Base-by-base conservation (phyloP, 2,113 vertebrate genomes). In the Zosterops pallidus region DNA sequence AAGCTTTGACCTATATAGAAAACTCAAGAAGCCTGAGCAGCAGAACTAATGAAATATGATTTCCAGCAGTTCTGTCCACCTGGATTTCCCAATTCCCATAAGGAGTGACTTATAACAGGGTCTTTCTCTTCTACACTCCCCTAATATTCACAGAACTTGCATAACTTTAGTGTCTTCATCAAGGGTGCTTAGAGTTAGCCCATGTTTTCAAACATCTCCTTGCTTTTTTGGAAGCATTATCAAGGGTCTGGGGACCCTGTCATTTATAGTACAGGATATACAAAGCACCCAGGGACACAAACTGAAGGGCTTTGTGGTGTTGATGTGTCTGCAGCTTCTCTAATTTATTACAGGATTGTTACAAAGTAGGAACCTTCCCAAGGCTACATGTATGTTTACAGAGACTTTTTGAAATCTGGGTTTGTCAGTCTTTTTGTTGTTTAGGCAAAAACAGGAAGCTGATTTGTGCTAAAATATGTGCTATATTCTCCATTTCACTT, bases 1-100 rank as follows among this genome's bases (percentile, higher is more conserved):
- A 62, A 88, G 68, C 80, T 95, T 80, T 97, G 94, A 92, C 88
- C 90, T 92, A 86, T 18, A 93, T 86, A 81, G 79, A 92, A 90
- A 91, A 78, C 56, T 55, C 72, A 33, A 24, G 86, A 88, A 96
- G n/a, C 83, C 56, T 55, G 68, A 90, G 83, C 60, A 78, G 64
- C 89, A 95, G 64, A 89, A 71, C 47, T 64, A 86, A 91, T 67
- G 83, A 84, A 95, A 77, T 47, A 35, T 1, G 9, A 92, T 92
- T 96, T 94, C 69, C 89, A 88, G n/a, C 26, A 23, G 59, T 77
- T 55, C 68, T 80, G 89, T 77, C 83, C 72, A 74, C 57, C 41
- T 63, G 69, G 39, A n/a, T 78, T 95, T 86, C 33, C 79, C 5
- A 4, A 19, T 28, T 81, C 26, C 52, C 74, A 4, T 9, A 52